These are phyloP conservation scores for Sarcophilus harrisii DNA, from an alignment of 2,797 vertebrate species.

Conservation along the genomic window DNA sequence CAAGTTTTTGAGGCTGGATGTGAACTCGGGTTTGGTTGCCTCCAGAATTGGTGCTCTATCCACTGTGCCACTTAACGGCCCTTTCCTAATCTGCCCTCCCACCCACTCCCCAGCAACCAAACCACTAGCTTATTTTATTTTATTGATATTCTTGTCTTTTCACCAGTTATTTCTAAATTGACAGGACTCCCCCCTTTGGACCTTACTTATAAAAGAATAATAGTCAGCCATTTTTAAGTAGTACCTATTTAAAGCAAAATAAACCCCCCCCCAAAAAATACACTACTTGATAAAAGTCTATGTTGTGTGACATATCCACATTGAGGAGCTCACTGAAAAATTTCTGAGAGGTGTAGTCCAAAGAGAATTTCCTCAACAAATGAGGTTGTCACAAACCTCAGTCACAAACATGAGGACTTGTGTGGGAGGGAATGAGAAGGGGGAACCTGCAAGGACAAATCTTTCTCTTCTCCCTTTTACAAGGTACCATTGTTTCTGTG, in stretches of 20 bases:
- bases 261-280: no score
- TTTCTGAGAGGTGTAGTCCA: background rate
- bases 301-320: background rate
- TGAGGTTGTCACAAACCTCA: background rate
- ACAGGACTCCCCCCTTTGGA: background rate
- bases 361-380: background rate
- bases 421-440: rapidly evolving
- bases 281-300: background rate
- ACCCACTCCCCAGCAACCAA: background rate
- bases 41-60: no score
- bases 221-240: background rate
- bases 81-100: no score
- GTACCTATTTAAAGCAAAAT: background rate
- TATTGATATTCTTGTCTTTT: background rate
- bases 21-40: no score
- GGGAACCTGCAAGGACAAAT: background rate
- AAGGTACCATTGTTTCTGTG: background rate
- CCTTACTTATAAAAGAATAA: background rate
- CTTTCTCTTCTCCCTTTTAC: background rate
- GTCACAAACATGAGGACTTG: background rate
- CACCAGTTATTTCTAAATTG: background rate
- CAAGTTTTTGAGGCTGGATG: no score
- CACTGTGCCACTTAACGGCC: no score
- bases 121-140: background rate
- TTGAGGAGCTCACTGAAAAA: background rate